Evolutionary conservation across 2,888 invertebrate genomes (phyloP), one percentile per base, ranked within the genome.

Genomic region (Plagiodera versicolora): DNA sequence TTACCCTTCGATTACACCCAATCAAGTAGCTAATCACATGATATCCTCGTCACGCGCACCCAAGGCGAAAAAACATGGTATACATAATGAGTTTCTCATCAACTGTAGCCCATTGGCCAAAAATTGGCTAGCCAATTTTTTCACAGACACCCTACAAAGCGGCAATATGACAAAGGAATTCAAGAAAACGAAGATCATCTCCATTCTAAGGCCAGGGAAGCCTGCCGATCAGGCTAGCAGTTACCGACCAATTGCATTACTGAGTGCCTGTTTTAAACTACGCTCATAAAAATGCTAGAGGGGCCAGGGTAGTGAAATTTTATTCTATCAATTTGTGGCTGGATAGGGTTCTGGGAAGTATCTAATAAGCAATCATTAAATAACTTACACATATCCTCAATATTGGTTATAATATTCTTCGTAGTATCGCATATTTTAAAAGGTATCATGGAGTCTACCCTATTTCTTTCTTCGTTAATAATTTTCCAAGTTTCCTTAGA

Each of bases 151-250:
- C 14, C 9, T 58, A 4, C 11, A 55, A 2, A 51, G 18, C 1
- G 47, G 58, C 4, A 30, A 11, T 4, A 14, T 59, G 1, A 58
- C 62, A 10, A n/a, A 20, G 18, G 14, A 39, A 30, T 32, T 49
- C 10, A 58, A 58, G 53, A 17, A 46, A 17, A 28, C 54, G 6
- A 54, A 58, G 24, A 46, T 60, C 18, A 56, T 63, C n/a, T 56
- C 62, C 17, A 54, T 64, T 3, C 35, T 55, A 28, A 59, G 62
- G 49, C 60, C 58, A 11, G 61, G 58, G 11, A 58, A 63, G 24
- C 18, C 30, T 14, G 39, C n/a, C 19, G 19, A 49, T 18, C 8
- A 49, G 9, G 6, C 49, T 5, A 8, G 5, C 4, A 49, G 49
- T 20, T 49, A 49, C 19, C 49, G 19, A 18, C 49, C 49, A 5